phyloP scores from a whole-genome alignment of 2,888 invertebrate species.

The Lochmaea crataegi region DNA sequence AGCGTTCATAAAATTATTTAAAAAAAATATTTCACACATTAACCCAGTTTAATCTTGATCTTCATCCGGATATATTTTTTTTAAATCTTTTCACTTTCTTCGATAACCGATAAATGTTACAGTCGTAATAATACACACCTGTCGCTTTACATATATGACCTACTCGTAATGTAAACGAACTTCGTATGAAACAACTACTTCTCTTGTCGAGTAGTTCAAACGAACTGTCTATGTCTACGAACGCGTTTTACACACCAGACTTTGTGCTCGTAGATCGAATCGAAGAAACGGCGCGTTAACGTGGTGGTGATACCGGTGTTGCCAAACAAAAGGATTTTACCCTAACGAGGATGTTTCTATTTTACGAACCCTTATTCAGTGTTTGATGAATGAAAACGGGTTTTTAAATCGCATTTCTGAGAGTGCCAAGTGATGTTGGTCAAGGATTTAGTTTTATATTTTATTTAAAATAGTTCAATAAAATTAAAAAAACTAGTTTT shows the following conservation, averaged over 20 bases:
- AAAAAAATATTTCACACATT: not conserved
- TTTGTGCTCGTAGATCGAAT: constrained; percentile 1
- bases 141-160: constrained; percentile 16
- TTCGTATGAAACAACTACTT: not conserved
- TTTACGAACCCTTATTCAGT: not conserved
- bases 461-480: no score
- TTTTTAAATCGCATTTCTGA: not conserved
- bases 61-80: not conserved
- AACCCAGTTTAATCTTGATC: not conserved
- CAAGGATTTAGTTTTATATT: no score
- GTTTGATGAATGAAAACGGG: not conserved
- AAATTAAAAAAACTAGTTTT: no score
- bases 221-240: not conserved
- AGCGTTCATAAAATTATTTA: not conserved
- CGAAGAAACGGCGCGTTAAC: not conserved
- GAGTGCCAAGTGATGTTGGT: not conserved
- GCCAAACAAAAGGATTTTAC: constrained; percentile 3
- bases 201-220: not conserved
- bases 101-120: not conserved
- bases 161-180: constrained; percentile 11
- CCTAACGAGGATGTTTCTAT: not conserved
- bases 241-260: not conserved
- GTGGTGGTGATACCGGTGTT: not conserved
- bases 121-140: constrained; percentile 4
- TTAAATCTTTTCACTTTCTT: not conserved